These are phyloP conservation scores for Apocrypta bakeri DNA, from an alignment of 1,140 invertebrate species.

Conservation along the genomic window DNA sequence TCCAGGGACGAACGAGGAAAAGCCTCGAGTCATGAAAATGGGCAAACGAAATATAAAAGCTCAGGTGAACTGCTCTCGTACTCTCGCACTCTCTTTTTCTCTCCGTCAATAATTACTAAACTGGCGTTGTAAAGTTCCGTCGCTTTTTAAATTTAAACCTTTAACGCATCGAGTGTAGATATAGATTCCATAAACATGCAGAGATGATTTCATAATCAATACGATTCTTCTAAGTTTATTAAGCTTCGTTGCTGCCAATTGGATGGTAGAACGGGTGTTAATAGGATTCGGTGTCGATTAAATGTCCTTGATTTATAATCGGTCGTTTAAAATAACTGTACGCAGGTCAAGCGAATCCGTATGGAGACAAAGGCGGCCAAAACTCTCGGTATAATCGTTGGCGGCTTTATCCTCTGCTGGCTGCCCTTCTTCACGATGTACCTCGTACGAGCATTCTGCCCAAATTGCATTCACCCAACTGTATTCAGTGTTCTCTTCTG, in stretches of 20 bases:
- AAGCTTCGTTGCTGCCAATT: not conserved
- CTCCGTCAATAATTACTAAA: not conserved
- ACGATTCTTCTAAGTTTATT: too few relatives aligned
- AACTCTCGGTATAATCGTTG: constrained; percentile 94
- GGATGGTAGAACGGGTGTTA: not conserved
- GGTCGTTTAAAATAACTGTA: not conserved
- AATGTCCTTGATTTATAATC: too few relatives aligned
- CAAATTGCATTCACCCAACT: constrained; percentile 84
- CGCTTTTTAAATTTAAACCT: too few relatives aligned
- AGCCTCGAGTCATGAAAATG: constrained; percentile 83
- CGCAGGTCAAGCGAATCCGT: constrained; percentile 85
- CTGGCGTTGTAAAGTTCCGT: not conserved
- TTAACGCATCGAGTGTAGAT: too few relatives aligned
- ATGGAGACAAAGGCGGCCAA: constrained; percentile 97
- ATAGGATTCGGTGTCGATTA: too few relatives aligned
- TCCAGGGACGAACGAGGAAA: constrained; percentile 71
- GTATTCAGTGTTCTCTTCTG: constrained; percentile 95
- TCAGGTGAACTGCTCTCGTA: constrained; percentile 67
- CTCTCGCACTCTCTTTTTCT: too few relatives aligned
- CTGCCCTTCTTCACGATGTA: constrained; percentile 97
- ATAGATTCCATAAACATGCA: too few relatives aligned
- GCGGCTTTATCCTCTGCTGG: constrained; percentile 95
- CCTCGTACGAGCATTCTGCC: constrained; percentile 88
- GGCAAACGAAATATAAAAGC: constrained; percentile 91
- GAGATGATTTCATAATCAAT: too few relatives aligned